Percentiles rank a stretch among this genome's conserved stretches.
Conservation (phyloP, 2,797 vertebrate species). For the Rhabdomys pumilio region DNA sequence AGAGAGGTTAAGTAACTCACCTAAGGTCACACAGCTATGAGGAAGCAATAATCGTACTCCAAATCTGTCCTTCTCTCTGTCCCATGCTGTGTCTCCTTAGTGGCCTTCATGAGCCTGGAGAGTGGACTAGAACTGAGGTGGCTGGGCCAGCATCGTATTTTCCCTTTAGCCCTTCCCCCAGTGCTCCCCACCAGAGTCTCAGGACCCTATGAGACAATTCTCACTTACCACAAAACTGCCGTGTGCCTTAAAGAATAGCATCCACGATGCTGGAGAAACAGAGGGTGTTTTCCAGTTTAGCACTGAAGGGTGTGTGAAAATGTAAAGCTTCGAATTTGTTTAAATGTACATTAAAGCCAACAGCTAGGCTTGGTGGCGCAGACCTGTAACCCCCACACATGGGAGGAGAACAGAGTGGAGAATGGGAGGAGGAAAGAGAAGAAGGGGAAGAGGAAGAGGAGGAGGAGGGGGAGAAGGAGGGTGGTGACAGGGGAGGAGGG, state of each 20-base stretch:
- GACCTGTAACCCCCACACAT: not conserved
- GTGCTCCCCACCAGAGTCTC: not conserved
- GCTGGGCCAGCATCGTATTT: not conserved
- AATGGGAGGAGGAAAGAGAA: not conserved
- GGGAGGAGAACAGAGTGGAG: not conserved
- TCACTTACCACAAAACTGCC: not conserved
- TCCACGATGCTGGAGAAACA: not conserved
- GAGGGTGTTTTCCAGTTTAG: not conserved
- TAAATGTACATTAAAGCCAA: not conserved
- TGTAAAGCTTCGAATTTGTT: not conserved
- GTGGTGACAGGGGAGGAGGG: too few relatives aligned
- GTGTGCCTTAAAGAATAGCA: not conserved
- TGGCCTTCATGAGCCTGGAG: too few relatives aligned
- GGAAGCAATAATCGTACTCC: not conserved
- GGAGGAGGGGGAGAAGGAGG: not conserved
- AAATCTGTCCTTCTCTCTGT: not conserved
- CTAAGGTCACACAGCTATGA: not conserved
- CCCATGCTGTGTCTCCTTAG: not conserved
- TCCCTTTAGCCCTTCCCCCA: not conserved
- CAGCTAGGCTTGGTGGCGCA: not conserved
- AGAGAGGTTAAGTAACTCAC: constrained; percentile 19
- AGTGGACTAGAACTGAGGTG: not conserved
- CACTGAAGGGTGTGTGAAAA: not conserved
- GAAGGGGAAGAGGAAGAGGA: not conserved
- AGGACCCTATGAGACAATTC: not conserved